Evolutionary conservation across 30 jellyfish, hydroid and myxozoan species (phyloP).

Genomic region (Chironex yamaguchii): DNA sequence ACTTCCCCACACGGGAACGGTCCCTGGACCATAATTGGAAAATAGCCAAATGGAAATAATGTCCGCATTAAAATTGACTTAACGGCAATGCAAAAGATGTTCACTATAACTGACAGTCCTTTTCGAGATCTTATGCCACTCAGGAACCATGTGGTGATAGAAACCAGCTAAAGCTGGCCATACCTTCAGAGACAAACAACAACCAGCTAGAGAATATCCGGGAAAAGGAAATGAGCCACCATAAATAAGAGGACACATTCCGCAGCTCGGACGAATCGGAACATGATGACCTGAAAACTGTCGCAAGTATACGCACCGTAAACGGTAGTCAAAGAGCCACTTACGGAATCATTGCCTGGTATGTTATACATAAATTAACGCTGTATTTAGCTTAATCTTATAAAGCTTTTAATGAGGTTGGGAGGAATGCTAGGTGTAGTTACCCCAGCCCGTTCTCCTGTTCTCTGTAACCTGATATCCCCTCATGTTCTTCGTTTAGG

Average conservation of each 20-base stretch:
- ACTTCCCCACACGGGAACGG: conserved; percentile 23
- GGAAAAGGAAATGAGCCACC: conserved; percentile 8
- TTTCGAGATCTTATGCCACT: background rate
- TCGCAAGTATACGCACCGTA: conserved; percentile 60
- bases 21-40: conserved; percentile 36
- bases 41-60: conserved; percentile 35
- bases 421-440: background rate
- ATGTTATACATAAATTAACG: conserved; percentile 10
- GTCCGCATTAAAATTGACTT: conserved; percentile 22
- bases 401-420: background rate
- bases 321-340: conserved; percentile 14
- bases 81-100: conserved; percentile 3
- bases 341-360: conserved; percentile 42
- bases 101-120: conserved; percentile 17
- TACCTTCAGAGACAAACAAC: background rate
- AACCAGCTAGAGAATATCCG: conserved; percentile 5
- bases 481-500: background rate
- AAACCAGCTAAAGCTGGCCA: background rate
- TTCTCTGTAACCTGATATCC: background rate
- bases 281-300: conserved; percentile 26
- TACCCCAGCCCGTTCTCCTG: background rate
- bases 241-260: conserved; percentile 25
- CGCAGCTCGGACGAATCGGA: conserved; percentile 61
- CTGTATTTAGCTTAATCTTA: background rate
- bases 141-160: background rate